Base-by-base conservation (phyloP, 1,140 invertebrate genomes). In the Drosophila takahashii region DNA sequence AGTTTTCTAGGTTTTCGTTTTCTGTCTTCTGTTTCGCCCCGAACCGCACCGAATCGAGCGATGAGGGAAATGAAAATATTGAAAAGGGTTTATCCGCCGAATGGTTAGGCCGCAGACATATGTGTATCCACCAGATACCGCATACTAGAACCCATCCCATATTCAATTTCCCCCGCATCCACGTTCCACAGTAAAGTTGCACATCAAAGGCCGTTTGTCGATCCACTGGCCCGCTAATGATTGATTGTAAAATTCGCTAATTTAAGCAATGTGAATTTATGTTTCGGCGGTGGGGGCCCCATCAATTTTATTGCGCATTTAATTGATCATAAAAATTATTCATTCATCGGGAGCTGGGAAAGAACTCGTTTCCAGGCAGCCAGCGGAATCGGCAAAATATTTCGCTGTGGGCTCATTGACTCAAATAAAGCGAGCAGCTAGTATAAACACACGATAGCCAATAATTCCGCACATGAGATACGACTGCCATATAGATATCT, bases 261-360 rank as follows among this genome's bases (percentile, higher is more conserved):
- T 86, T 86, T 86, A 86, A 87, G 83, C 83, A 86, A 86, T 81
- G 83, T 66, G 70, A 87, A 87, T 86, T 81, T 76, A 79, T 81
- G 83, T 78, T 86, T 67, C 59, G 58, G 53, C 45, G 59, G 56
- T 51, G 59, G 74, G 60, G 53, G 65, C 57, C 61, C 66, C 83
- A 86, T 86, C 75, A 81, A 87, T 87, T 86, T 86, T 87, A 86
- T 86, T 79, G 81, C 83, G 50, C 81, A 87, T 87, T 86, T 86
- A 86, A 86, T 86, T 86, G 81, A 86, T 86, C 81, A 81, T 86
- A 81, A 79, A 86, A 86, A 86, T 86, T 86, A 86, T 86, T 86
- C 81, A 86, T 87, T 86, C 83, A 86, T 87, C 81, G 69, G 61
- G 37, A 53, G 53, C 60, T 22, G 48, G 48, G 13, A 27, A 47